Evolutionary conservation across 2,113 vertebrate species (phyloP).

Genomic region (Brachyhypopomus occidentalis): DNA sequence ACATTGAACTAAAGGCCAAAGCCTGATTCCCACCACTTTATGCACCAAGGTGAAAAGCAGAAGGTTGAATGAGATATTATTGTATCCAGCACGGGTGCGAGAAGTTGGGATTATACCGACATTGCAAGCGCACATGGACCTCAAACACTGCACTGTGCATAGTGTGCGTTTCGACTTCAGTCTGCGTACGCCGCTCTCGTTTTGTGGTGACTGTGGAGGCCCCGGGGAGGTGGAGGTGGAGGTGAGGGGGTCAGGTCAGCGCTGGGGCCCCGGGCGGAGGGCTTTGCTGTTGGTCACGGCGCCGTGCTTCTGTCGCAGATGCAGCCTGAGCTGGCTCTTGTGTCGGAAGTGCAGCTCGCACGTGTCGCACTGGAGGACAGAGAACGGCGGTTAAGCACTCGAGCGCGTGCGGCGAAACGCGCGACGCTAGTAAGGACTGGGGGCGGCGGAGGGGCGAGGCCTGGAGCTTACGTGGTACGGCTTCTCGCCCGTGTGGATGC

Average conservation of each 20-base stretch:
- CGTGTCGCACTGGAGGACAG: conserved; percentile 86
- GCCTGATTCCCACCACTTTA: neutral
- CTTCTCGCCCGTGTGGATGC: conserved; percentile 97
- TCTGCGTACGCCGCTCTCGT: neutral
- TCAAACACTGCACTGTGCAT: neutral
- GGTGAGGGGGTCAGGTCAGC: conserved; percentile 50
- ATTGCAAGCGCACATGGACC: neutral
- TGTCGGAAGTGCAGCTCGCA: conserved; percentile 98
- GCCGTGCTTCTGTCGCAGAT: conserved; percentile 95
- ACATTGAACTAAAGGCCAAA: too few species aligned
- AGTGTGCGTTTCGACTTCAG: conserved; percentile 1
- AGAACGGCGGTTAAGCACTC: neutral
- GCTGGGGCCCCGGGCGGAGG: conserved; percentile 77
- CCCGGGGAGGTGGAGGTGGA: too few species aligned
- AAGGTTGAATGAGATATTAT: neutral
- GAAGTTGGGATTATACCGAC: too few species aligned
- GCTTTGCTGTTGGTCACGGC: conserved; percentile 97
- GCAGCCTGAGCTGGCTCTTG: conserved; percentile 97
- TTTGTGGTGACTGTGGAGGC: neutral
- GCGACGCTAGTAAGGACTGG: too few species aligned
- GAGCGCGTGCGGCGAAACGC: too few species aligned
- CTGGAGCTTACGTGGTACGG: conserved; percentile 89
- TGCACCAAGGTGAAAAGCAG: neutral
- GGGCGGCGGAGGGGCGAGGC: too few species aligned
- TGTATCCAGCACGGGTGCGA: neutral